Conservation (phyloP, 2,888 invertebrate genomes). For the Xylocampa areola region DNA sequence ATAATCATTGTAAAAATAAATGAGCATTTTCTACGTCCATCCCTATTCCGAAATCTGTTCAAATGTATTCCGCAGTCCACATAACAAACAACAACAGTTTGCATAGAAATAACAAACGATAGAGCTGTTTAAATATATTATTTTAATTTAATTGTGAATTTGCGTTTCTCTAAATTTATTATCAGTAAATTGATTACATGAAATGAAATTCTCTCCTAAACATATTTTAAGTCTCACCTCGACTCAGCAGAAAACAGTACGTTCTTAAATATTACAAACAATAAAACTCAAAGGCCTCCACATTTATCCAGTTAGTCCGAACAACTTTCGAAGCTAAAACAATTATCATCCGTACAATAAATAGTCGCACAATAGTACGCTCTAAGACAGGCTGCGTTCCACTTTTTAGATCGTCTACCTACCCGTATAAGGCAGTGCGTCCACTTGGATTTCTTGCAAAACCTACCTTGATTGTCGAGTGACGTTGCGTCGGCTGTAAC, state of each 20-base stretch:
- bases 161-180: no score
- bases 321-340: constrained; percentile 56
- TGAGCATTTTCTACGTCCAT: no score
- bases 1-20: no score
- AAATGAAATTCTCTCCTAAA: no score
- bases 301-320: constrained; percentile 46
- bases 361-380: constrained; percentile 56
- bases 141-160: no score
- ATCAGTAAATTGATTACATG: no score
- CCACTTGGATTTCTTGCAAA: constrained; percentile 71
- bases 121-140: no score
- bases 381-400: constrained; percentile 58
- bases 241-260: constrained; percentile 18
- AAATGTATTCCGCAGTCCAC: no score
- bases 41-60: no score
- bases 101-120: no score
- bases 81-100: no score
- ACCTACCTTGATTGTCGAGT: constrained; percentile 68
- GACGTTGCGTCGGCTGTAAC: constrained; percentile 49
- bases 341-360: constrained; percentile 60
- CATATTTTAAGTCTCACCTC: neutral
- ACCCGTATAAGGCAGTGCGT: constrained; percentile 68
- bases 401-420: constrained; percentile 71
- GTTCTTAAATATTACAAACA: constrained; percentile 6
- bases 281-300: constrained; percentile 23